Conservation (phyloP, 1,140 invertebrate genomes). For the Halyomorpha halys region DNA sequence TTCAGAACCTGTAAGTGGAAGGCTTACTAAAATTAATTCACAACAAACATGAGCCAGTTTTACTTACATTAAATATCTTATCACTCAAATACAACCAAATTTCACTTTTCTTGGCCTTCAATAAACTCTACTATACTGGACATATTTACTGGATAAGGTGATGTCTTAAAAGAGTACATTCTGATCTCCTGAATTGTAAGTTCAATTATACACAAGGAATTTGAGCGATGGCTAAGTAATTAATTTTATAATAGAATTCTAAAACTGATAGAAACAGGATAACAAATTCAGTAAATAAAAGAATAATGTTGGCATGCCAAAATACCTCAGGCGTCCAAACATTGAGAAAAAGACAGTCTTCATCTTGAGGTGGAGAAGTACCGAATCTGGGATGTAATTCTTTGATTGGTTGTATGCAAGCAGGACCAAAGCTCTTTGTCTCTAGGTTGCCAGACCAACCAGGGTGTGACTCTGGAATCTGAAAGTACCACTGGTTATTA, state of each 20-base stretch:
- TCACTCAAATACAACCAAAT: no score
- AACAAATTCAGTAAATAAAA: not conserved
- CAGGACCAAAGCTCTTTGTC: constrained; percentile 39
- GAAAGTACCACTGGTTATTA: not conserved
- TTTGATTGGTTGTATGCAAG: constrained; percentile 40
- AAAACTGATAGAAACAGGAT: constrained; percentile 15
- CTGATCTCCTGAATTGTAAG: no score
- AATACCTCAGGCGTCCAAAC: constrained; percentile 43
- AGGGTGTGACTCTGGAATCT: constrained; percentile 40
- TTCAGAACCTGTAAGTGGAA: no score
- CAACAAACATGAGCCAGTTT: no score
- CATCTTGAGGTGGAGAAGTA: constrained; percentile 32
- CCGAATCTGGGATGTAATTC: constrained; percentile 27
- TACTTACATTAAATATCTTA: no score
- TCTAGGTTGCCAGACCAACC: constrained; percentile 39
- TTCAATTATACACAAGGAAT: not conserved
- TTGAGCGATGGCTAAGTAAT: not conserved
- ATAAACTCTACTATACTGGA: no score
- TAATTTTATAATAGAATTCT: not conserved
- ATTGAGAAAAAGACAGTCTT: constrained; percentile 46
- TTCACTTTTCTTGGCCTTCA: no score
- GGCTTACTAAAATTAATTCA: no score
- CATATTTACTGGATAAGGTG: not conserved
- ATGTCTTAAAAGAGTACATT: no score
- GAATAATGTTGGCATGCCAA: not conserved